Conservation (phyloP, 2,797 vertebrate species). For the Lagocephalus sceleratus region DNA sequence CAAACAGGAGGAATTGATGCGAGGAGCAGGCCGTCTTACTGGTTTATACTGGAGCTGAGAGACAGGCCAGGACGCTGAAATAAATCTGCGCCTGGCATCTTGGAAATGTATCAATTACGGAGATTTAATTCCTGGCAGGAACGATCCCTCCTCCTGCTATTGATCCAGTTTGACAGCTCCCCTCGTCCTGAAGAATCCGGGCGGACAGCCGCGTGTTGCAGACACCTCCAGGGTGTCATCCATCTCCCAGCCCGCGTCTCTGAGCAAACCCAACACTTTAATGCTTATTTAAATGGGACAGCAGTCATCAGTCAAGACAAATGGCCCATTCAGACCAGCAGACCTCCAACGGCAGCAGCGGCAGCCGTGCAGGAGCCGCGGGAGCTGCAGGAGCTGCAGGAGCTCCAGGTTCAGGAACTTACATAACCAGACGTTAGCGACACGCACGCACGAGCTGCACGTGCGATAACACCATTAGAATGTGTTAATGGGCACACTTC, state of each 20-base stretch:
- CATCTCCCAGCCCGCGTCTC: constrained; percentile 51
- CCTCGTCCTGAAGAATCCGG: constrained; percentile 62
- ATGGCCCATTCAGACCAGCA: constrained; percentile 35
- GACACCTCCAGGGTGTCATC: constrained; percentile 54
- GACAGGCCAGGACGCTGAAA: constrained; percentile 19
- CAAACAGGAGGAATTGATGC: too few relatives aligned
- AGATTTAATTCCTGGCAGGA: constrained; percentile 50
- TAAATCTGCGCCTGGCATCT: constrained; percentile 50
- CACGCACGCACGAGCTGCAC: too few relatives aligned
- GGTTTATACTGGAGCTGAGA: constrained; percentile 34
- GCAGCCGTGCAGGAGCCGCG: constrained; percentile 1
- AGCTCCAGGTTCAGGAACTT: constrained; percentile 8
- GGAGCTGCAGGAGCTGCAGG: constrained; percentile 18
- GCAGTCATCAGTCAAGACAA: constrained; percentile 65
- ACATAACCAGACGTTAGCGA: constrained; percentile 3
- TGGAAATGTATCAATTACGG: constrained; percentile 61
- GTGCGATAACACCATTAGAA: too few relatives aligned
- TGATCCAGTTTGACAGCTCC: constrained; percentile 61
- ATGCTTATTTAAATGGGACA: constrained; percentile 73
- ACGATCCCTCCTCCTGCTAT: constrained; percentile 53
- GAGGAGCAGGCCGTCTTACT: too few relatives aligned
- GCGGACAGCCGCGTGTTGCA: constrained; percentile 41
- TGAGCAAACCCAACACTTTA: constrained; percentile 58
- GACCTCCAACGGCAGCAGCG: constrained; percentile 30
- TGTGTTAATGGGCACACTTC: too few relatives aligned